These are phyloP conservation scores for Calyptommatus sinebrachiatus DNA, from an alignment of 2,113 vertebrate species.

Conservation along the genomic window DNA sequence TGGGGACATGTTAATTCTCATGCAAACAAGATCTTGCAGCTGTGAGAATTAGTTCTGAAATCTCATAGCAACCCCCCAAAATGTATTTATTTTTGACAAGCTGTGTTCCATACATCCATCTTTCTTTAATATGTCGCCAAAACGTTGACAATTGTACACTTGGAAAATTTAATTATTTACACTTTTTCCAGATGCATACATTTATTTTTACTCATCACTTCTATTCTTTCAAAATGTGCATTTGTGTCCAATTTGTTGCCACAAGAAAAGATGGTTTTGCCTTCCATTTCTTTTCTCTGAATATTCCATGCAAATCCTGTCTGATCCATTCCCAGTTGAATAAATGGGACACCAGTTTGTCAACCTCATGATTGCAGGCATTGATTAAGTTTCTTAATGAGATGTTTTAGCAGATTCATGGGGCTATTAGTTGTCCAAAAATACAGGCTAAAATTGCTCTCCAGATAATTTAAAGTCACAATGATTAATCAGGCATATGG, in stretches of 20 bases:
- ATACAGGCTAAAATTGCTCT: slow-evolving; percentile 40
- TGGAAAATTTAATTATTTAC: neutral
- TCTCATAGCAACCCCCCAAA: neutral
- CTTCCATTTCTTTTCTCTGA: neutral
- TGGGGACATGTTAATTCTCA: neutral
- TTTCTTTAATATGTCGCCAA: neutral
- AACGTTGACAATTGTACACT: neutral
- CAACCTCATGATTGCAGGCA: slow-evolving; percentile 9
- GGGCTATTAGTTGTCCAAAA: neutral
- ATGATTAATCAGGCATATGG: slow-evolving; percentile 49
- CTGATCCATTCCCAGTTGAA: slow-evolving; percentile 22
- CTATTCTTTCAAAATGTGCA: slow-evolving; percentile 1
- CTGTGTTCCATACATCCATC: neutral
- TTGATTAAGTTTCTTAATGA: slow-evolving; percentile 12
- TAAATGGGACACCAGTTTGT: neutral
- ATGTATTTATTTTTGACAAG: neutral
- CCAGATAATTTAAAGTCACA: slow-evolving; percentile 31
- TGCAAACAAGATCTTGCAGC: neutral
- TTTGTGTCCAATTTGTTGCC: slow-evolving; percentile 10
- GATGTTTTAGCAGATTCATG: slow-evolving; percentile 1
- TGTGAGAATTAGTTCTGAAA: neutral
- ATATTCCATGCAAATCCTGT: neutral
- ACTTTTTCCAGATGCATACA: neutral
- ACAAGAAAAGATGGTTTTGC: neutral
- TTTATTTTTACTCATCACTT: neutral